A percentile compares a stretch with the other conserved stretches of the same genome.
These are phyloP conservation scores for Panthera leo DNA, from an alignment of 2,113 vertebrate species.

Conservation along the genomic window DNA sequence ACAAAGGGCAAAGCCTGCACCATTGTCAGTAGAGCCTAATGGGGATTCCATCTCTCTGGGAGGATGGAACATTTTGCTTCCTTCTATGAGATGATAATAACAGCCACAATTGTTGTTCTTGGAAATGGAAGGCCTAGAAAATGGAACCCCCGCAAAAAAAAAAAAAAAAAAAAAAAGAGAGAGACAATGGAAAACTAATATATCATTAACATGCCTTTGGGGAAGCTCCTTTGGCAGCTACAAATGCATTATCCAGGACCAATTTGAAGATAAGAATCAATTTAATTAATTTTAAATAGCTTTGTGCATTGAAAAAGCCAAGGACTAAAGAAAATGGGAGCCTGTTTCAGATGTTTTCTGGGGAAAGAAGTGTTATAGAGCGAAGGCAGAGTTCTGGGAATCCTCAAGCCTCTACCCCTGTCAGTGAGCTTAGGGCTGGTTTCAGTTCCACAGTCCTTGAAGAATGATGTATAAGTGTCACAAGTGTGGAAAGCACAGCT, in stretches of 20 bases:
- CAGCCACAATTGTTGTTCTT: constrained; percentile 19
- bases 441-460: neutral
- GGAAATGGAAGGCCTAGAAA: neutral
- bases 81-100: constrained; percentile 5
- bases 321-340: neutral
- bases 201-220: constrained; percentile 54
- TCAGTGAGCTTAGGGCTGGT: neutral
- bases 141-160: neutral
- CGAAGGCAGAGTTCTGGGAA: neutral
- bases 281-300: constrained; percentile 65
- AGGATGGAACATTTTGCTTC: neutral
- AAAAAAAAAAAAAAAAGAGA: neutral
- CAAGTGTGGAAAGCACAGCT: neutral
- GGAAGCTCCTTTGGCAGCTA: constrained; percentile 50
- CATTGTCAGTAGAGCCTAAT: neutral
- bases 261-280: constrained; percentile 51
- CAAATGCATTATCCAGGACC: constrained; percentile 23
- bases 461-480: neutral
- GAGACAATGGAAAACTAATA: constrained; percentile 29
- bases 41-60: neutral
- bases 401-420: neutral
- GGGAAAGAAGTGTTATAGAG: neutral
- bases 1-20: neutral
- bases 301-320: constrained; percentile 45
- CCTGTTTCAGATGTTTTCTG: neutral